Base-by-base conservation (phyloP, 2,888 invertebrate species). In the Chloroclysta siterata region DNA sequence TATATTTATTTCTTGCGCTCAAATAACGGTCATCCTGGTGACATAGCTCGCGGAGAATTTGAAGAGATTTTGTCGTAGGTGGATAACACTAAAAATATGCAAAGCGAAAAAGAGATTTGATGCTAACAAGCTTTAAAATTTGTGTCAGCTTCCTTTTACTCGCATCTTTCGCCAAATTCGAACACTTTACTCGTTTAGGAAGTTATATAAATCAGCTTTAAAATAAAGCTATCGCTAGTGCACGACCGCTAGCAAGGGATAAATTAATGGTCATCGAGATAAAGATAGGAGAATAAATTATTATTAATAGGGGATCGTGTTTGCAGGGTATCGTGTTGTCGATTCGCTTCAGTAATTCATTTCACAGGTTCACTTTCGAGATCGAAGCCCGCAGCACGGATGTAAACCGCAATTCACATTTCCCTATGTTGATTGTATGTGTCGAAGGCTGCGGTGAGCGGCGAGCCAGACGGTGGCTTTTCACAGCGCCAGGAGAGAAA, bases 321-420 rank as follows among this genome's bases (percentile, higher is more conserved):
- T 84, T 81, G 76, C 81, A 77, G 74, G 77, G 83, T 87, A 85
- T 87, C 86, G 76, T 76, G 80, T 88, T 81, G 79, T 82, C 78
- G 88, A 83, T 83, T 81, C 85, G 89, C 87, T 87, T 91, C 86
- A 87, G 81, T 90, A 87, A 83, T 77, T 88, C 87, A 90, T 90
- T 89, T 90, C 89, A 84, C 88, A 86, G 85, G 88, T 88, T 90
- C 88, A 81, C 90, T 90, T 90, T 91, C 91, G 78, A 84, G 88
- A 84, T 84, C 82, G 74, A 75, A 75, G 80, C 79, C 82, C 79
- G 78, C 75, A 81, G 83, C 80, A 76, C 82, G 85, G 84, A 87
- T 85, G 80, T 80, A 78, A 85, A 86, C 88, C 88, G 81, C 89
- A 89, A 79, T 76, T 74, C 79, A 78, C 78, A 76, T 79, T 82